A percentile compares a stretch with the other conserved stretches of the same genome.
Evolutionary conservation across 2,888 invertebrate genomes (phyloP).

Genomic region (Calameuta filiformis): DNA sequence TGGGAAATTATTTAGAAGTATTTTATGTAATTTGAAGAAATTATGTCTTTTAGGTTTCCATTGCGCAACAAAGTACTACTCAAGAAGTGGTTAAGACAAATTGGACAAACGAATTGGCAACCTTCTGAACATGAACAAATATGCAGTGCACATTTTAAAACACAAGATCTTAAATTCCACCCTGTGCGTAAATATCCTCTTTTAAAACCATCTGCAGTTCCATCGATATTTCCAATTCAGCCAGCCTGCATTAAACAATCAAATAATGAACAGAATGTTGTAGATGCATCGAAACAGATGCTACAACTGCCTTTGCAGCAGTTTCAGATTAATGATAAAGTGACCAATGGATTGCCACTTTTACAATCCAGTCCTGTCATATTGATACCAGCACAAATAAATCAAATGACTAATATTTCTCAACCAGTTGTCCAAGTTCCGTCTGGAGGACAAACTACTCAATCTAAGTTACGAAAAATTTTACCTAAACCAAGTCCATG

Average conservation of each 20-base stretch:
- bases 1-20: neutral
- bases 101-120: slow-evolving; percentile 22
- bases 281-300: neutral
- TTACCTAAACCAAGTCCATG: slow-evolving; percentile 18
- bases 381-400: slow-evolving; percentile 30
- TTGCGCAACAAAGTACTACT: slow-evolving; percentile 24
- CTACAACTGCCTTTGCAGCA: neutral
- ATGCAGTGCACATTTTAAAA: slow-evolving; percentile 36
- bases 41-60: slow-evolving; percentile 32
- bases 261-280: neutral
- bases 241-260: neutral
- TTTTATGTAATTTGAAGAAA: slow-evolving; percentile 13
- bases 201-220: slow-evolving; percentile 34
- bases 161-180: slow-evolving; percentile 21
- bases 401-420: slow-evolving; percentile 1
- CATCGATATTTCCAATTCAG: slow-evolving; percentile 33
- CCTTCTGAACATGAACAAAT: slow-evolving; percentile 25
- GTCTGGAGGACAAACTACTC: neutral
- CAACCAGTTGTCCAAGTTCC: neutral
- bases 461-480: slow-evolving; percentile 21
- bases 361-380: slow-evolving; percentile 32
- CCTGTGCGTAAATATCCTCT: slow-evolving; percentile 10
- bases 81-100: slow-evolving; percentile 31
- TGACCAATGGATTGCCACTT: slow-evolving; percentile 2
- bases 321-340: neutral